Conservation (phyloP, 2,797 vertebrate species). For the Rousettus madagascariensis region DNA sequence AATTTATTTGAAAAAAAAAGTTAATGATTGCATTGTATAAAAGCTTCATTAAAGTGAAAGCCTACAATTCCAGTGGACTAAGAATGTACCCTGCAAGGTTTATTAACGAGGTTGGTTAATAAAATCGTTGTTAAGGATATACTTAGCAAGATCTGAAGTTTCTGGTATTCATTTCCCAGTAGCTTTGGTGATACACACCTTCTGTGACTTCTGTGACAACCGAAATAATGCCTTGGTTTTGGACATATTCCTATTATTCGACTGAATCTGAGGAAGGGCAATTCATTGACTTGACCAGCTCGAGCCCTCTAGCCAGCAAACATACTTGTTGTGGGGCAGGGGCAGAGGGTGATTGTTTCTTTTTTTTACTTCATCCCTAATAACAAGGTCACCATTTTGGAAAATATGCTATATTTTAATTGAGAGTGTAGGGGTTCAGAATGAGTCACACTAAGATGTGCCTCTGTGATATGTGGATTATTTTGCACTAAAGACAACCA, state of each 20-base stretch:
- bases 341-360: neutral
- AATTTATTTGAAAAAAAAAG: neutral
- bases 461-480: neutral
- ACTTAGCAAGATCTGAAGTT: neutral
- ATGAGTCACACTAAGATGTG: neutral
- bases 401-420: constrained; percentile 32
- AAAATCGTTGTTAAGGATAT: neutral
- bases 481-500: neutral
- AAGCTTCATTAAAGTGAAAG: neutral
- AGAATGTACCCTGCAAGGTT: neutral
- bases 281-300: no score
- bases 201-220: neutral
- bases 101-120: neutral
- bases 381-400: neutral
- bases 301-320: neutral
- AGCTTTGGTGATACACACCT: neutral
- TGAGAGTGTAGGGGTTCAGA: neutral
- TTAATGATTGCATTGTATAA: neutral
- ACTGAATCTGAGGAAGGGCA: neutral
- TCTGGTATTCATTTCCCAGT: neutral
- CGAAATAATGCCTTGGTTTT: neutral
- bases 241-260: neutral
- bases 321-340: neutral
- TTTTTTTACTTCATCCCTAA: neutral
- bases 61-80: neutral